These are phyloP conservation scores for Troglohyphantes excavatus DNA, from an alignment of 2,888 invertebrate species.

Conservation along the genomic window DNA sequence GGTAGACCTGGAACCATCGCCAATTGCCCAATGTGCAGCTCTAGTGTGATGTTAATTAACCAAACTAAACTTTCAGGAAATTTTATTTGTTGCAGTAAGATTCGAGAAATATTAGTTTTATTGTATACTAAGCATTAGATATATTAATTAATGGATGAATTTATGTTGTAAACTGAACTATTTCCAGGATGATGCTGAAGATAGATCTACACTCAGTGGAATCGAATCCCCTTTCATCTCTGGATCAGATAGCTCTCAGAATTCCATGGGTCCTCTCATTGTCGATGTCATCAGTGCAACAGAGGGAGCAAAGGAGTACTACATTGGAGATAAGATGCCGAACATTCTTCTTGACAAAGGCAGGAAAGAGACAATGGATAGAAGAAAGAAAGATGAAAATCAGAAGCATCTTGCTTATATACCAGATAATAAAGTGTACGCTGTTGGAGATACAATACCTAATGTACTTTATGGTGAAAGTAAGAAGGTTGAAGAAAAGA, in stretches of 20 bases:
- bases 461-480: neutral
- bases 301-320: constrained; percentile 33
- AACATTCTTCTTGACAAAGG: neutral
- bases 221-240: neutral
- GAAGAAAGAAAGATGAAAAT: no score
- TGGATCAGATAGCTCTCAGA: neutral
- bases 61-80: no score
- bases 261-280: constrained; percentile 36
- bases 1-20: no score
- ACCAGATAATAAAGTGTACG: no score
- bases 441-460: no score
- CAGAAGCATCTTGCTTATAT: no score
- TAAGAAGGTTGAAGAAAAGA: neutral
- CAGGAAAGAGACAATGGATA: neutral
- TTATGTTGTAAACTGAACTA: neutral
- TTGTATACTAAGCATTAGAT: no score
- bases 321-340: neutral
- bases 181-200: neutral
- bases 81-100: no score
- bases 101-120: no score
- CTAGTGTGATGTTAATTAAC: no score
- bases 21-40: no score
- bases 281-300: constrained; percentile 50
- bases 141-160: neutral
- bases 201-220: neutral